Base-by-base conservation (phyloP, 2,113 vertebrate species). In the Pteronura brasiliensis region DNA sequence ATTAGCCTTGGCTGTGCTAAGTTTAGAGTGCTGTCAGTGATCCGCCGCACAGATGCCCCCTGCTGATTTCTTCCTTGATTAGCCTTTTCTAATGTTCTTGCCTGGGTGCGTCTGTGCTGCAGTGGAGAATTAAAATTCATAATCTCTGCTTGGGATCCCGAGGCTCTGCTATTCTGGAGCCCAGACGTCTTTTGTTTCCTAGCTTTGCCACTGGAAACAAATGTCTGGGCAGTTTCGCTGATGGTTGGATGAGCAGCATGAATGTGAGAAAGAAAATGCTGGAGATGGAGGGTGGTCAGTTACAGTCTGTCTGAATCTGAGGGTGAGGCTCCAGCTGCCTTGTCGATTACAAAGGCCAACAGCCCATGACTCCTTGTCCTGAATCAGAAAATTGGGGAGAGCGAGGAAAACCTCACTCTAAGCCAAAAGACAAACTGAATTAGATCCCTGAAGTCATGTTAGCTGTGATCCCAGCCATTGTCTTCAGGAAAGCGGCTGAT, bases 51-150 rank as follows among this genome's bases (percentile, higher is more conserved):
- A 2, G 29, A 65, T 92, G 59, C 82, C 88, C 95, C 95, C 94
- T 96, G 90, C 96, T 76, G 94, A 96, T 93, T 96, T 94, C 92
- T 93, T 82, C 91, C 97, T 97, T 97, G 94, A 98, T 97, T 95
- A 97, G 93, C 93, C 88, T 96, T 89, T 93, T 87, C 86, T 94
- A 87, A 89, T 93, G 93, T 61, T 86, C 82, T 93, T 89, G 90
- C 89, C 69, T 63, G 52, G 39, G 57, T 69, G 72, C 44, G 1
- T 88, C 61, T 27, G 20, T 83, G 71, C 34, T 59, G 61, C 12
- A 65, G 14, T 59, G 57, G 74, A 87, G 69, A 96, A 94, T 96
- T 97, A 98, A 97, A 95, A 96, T 97, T 97, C 61, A 88, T 92
- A 90, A 77, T 65, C 74, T 90, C 76, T 92, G 55, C 71, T 95